A percentile compares a stretch with the other conserved stretches of the same genome.
Evolutionary conservation across 37 sponge, comb jelly and placozoan species (phyloP).

Genomic region (Halichondria panicea): DNA sequence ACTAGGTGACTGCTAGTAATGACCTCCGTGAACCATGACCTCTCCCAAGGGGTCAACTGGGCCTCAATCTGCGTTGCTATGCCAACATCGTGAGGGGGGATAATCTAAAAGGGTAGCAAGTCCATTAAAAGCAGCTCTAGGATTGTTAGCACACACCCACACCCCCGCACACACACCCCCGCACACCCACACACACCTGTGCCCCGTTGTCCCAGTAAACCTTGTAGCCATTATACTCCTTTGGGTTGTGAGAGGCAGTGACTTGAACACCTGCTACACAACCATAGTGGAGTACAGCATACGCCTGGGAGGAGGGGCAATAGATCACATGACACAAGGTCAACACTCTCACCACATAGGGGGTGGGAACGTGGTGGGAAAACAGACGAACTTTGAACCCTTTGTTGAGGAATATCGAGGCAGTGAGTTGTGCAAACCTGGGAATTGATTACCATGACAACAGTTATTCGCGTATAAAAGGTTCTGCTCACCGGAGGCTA

Average conservation of each 20-base stretch:
- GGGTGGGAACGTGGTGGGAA: constrained; percentile 86
- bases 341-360: constrained; percentile 74
- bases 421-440: constrained; percentile 88
- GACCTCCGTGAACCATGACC: constrained; percentile 80
- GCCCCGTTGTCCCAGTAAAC: constrained; percentile 99
- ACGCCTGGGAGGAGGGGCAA: constrained; percentile 59
- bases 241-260: constrained; percentile 99
- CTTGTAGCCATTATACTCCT: constrained; percentile 98
- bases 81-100: constrained; percentile 87
- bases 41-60: constrained; percentile 81
- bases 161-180: background rate
- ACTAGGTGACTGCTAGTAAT: constrained; percentile 23
- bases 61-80: constrained; percentile 67
- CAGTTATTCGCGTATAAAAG: background rate
- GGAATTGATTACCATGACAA: background rate
- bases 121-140: background rate
- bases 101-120: constrained; percentile 61
- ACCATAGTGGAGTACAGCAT: constrained; percentile 71
- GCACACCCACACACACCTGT: constrained; percentile 48
- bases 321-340: background rate
- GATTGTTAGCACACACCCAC: background rate
- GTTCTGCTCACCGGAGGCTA: constrained; percentile 72
- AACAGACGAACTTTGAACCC: constrained; percentile 90
- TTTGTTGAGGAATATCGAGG: constrained; percentile 78
- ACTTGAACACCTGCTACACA: constrained; percentile 92